These are phyloP conservation scores for Nipponacmea schrenckii DNA, from an alignment of 2,888 invertebrate genomes.

Conservation along the genomic window DNA sequence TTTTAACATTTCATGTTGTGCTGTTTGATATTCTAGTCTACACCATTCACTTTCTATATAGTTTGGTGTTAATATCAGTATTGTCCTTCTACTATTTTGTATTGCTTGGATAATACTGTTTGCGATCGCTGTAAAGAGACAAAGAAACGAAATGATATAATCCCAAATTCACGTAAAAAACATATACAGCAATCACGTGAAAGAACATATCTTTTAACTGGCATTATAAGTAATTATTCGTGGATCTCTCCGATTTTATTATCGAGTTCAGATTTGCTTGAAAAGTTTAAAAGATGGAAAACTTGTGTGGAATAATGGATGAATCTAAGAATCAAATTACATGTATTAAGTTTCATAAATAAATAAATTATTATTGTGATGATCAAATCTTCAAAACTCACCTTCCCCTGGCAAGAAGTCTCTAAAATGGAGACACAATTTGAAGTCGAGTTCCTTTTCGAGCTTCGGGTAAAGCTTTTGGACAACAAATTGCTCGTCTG, in stretches of 20 bases:
- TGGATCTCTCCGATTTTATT: background rate
- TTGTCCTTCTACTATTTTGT: slow-evolving; percentile 50
- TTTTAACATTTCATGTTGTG: slow-evolving; percentile 57
- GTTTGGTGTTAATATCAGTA: slow-evolving; percentile 44
- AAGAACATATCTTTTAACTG: no score
- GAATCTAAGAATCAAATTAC: no score
- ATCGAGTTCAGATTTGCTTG: background rate
- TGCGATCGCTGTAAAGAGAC: slow-evolving; percentile 46
- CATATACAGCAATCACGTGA: background rate
- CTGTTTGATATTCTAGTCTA: slow-evolving; percentile 54
- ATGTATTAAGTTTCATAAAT: no score
- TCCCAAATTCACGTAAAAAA: background rate
- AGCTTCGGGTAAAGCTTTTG: slow-evolving; percentile 52
- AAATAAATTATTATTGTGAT: no score
- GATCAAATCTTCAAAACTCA: no score
- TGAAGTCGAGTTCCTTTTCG: slow-evolving; percentile 50
- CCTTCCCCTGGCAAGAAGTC: slow-evolving; percentile 59
- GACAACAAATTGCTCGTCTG: slow-evolving; percentile 54
- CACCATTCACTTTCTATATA: slow-evolving; percentile 56
- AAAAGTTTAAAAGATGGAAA: background rate
- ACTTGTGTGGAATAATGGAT: no score
- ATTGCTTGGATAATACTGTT: slow-evolving; percentile 53
- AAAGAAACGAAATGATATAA: slow-evolving; percentile 5
- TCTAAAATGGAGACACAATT: slow-evolving; percentile 55
- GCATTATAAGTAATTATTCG: no score